These are phyloP conservation scores for Hydrocynus forskahlii DNA, from an alignment of 2,797 vertebrate species.

Conservation along the genomic window DNA sequence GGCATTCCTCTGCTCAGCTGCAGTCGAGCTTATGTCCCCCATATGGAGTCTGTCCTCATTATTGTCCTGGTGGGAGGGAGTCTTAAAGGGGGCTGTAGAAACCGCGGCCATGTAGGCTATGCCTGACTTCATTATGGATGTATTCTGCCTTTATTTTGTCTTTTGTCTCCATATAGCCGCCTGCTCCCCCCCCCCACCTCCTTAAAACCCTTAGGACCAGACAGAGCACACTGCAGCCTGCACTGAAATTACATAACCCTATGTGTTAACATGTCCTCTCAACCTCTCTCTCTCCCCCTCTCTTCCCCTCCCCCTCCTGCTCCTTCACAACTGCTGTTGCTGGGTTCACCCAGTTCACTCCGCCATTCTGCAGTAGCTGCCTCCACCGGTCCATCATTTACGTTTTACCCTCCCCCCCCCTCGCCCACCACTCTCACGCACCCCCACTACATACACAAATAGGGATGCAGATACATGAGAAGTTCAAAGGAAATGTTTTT, in stretches of 20 bases:
- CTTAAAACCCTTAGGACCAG: constrained; percentile 61
- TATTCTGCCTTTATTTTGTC: constrained; percentile 66
- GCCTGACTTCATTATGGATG: constrained; percentile 62
- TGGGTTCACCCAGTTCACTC: constrained; percentile 70
- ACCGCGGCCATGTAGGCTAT: constrained; percentile 51
- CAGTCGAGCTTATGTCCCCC: constrained; percentile 62
- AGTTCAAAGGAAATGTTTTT: constrained; percentile 12
- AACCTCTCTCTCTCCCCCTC: constrained; percentile 28
- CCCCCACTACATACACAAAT: constrained; percentile 2
- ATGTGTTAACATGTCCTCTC: constrained; percentile 57
- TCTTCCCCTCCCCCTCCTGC: not conserved
- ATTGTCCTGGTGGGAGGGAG: constrained; percentile 48
- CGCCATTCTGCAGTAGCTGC: constrained; percentile 62
- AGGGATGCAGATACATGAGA: constrained; percentile 10
- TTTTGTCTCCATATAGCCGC: constrained; percentile 51
- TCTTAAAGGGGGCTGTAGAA: constrained; percentile 57
- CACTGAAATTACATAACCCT: constrained; percentile 75
- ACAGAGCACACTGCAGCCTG: constrained; percentile 70
- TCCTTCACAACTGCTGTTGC: constrained; percentile 57
- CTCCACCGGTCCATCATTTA: constrained; percentile 44
- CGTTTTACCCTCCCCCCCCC: constrained; percentile 29
- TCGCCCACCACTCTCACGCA: too few species aligned
- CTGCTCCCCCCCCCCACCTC: constrained; percentile 38
- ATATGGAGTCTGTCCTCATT: constrained; percentile 61
- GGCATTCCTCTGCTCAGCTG: constrained; percentile 27